Conservation (phyloP, 1,140 invertebrate species). For the Hermetia illucens region DNA sequence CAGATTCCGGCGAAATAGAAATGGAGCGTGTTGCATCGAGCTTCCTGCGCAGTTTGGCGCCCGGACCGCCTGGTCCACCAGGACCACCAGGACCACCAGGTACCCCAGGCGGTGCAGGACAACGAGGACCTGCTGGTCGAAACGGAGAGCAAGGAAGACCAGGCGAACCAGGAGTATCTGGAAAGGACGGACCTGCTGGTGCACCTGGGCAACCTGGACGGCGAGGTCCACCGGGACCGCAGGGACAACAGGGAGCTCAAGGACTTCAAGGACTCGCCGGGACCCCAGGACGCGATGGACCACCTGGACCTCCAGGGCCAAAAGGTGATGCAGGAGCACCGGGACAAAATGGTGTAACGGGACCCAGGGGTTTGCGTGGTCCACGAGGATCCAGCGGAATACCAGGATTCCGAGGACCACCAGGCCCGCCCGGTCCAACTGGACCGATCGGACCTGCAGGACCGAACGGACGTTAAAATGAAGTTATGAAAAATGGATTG, state of each 20-base stretch:
- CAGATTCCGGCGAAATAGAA: too few species aligned
- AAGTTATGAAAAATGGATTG: too few species aligned
- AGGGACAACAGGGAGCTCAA: slow-evolving; percentile 3
- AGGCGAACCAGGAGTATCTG: slow-evolving; percentile 8
- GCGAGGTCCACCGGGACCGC: slow-evolving; percentile 4
- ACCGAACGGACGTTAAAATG: too few species aligned
- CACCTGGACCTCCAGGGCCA: slow-evolving; percentile 5
- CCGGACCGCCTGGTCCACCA: too few species aligned
- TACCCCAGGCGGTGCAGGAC: too few species aligned
- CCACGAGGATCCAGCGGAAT: slow-evolving; percentile 6
- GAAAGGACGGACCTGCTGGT: slow-evolving; percentile 7
- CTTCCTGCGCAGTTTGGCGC: too few species aligned
- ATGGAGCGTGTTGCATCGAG: too few species aligned
- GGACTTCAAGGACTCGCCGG: slow-evolving; percentile 7
- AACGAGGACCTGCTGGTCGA: too few species aligned
- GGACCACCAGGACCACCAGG: too few species aligned
- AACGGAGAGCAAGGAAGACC: too few species aligned
- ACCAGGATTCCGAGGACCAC: slow-evolving; percentile 7
- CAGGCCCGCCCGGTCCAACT: slow-evolving; percentile 5
- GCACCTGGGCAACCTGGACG: not conserved
- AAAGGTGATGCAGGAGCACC: slow-evolving; percentile 6
- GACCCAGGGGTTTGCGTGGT: slow-evolving; percentile 4
- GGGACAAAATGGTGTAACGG: slow-evolving; percentile 5
- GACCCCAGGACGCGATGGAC: slow-evolving; percentile 1
- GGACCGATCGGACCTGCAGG: slow-evolving; percentile 8